Evolutionary conservation across 2,113 vertebrate genomes (phyloP).

Genomic region (Columba livia): DNA sequence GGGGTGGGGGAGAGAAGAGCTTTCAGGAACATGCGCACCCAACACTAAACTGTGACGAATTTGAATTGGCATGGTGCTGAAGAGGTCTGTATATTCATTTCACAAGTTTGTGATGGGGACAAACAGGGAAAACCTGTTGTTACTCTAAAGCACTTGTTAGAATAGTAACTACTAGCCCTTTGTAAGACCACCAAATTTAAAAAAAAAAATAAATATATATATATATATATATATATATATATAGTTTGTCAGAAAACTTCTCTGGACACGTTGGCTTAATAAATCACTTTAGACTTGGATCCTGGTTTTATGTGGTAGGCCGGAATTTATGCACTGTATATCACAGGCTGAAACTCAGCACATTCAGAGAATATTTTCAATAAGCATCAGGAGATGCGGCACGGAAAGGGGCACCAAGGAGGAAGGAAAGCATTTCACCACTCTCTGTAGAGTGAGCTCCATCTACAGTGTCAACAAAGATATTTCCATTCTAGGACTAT

Average conservation of each 20-base stretch:
- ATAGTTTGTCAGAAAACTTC: background rate
- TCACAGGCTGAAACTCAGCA: background rate
- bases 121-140: background rate
- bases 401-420: background rate
- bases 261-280: background rate
- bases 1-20: background rate
- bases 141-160: background rate
- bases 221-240: no score
- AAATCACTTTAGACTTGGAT: background rate
- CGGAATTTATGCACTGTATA: background rate
- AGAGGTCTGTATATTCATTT: background rate
- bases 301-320: background rate
- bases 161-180: background rate
- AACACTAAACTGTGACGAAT: background rate
- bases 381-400: background rate
- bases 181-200: background rate
- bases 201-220: background rate
- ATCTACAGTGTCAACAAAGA: background rate
- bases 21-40: background rate
- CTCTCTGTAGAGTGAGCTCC: background rate
- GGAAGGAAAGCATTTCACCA: background rate
- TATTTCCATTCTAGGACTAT: background rate
- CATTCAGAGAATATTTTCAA: background rate
- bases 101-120: background rate
- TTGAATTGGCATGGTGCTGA: background rate